Evolutionary conservation across 2,113 vertebrate genomes (phyloP).

Genomic region (Ptilorrhoa leucosticta): DNA sequence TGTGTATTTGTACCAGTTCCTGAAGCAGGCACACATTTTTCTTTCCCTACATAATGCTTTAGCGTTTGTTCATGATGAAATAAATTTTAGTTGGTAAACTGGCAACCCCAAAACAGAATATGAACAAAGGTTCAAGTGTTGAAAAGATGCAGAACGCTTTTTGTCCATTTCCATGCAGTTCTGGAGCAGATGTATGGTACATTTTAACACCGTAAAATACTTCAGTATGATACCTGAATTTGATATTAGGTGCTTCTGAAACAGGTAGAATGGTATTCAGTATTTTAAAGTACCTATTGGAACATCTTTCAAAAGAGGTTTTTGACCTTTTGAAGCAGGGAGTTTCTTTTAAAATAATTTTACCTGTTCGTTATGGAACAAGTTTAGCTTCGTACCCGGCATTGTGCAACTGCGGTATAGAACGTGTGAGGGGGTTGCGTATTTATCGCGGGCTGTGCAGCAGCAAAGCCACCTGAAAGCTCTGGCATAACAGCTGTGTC

Average conservation of each 20-base stretch:
- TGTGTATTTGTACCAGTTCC: background rate
- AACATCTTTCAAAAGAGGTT: background rate
- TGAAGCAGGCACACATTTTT: background rate
- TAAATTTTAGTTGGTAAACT: background rate
- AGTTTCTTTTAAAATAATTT: background rate
- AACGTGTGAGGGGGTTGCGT: background rate
- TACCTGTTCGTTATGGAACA: background rate
- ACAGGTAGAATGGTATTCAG: background rate
- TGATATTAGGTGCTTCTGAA: background rate
- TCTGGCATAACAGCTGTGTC: background rate
- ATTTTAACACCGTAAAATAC: background rate
- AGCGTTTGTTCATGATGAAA: background rate
- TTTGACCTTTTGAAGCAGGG: background rate
- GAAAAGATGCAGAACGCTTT: background rate
- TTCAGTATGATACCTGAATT: background rate
- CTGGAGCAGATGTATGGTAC: background rate
- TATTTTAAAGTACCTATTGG: background rate
- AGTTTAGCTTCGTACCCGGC: background rate
- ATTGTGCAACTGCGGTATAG: background rate
- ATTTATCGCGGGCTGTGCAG: background rate
- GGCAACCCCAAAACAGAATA: background rate
- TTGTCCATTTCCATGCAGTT: background rate
- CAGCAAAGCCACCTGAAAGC: background rate
- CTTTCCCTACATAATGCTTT: background rate
- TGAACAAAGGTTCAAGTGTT: background rate